phyloP scores from a whole-genome alignment of 2,797 vertebrate species.

The Tolypeutes matacus region DNA sequence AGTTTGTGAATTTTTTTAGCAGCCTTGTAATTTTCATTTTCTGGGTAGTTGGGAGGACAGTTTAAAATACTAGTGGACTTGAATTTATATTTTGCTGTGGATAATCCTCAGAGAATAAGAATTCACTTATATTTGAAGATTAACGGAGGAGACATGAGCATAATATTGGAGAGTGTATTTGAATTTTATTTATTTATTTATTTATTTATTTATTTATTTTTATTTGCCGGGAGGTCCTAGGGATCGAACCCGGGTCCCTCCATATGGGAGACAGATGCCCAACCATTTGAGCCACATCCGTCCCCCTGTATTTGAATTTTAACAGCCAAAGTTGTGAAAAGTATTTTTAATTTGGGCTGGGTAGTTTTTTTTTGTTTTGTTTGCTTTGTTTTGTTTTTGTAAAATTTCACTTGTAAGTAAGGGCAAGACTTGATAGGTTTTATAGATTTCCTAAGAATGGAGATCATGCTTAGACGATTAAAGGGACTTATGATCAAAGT shows the following conservation, averaged over 20 bases:
- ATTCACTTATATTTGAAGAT: not conserved
- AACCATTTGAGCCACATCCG: no score
- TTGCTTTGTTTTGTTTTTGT: not conserved
- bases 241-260: no score
- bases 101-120: not conserved
- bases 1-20: conserved; percentile 52
- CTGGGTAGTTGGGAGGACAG: not conserved
- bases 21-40: not conserved
- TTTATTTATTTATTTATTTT: no score
- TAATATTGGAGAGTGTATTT: not conserved
- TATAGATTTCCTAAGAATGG: not conserved
- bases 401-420: not conserved
- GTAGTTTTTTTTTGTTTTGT: no score
- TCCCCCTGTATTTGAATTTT: not conserved
- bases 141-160: not conserved
- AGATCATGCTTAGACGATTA: not conserved
- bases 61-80: not conserved
- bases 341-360: not conserved
- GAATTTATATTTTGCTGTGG: not conserved
- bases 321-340: conserved; percentile 13
- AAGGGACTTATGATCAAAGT: not conserved
- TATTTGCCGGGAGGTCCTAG: no score
- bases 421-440: not conserved
- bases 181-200: no score
- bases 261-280: no score